Conservation (phyloP, 2,888 invertebrate species). For the Dastarcus helophoroides region DNA sequence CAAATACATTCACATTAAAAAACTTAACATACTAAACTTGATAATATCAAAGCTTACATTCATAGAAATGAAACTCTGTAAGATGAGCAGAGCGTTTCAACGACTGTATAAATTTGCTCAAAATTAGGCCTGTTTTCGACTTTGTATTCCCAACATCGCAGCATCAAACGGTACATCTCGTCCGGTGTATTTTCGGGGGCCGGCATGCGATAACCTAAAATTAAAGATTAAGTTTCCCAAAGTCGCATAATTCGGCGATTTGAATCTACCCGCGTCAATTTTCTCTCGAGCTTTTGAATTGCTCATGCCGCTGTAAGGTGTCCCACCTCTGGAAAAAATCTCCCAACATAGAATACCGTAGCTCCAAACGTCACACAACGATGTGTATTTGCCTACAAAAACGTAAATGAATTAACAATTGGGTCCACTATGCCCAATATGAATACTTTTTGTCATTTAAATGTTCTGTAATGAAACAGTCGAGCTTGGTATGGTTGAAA, state of each 20-base stretch:
- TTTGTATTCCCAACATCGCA: slow-evolving; percentile 89
- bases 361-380: slow-evolving; percentile 94
- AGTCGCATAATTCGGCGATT: background rate
- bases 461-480: no score
- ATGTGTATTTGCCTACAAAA: slow-evolving; percentile 76
- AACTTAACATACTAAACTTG: no score
- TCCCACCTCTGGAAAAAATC: slow-evolving; percentile 86
- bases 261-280: slow-evolving; percentile 75
- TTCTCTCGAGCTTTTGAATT: slow-evolving; percentile 89
- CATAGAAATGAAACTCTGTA: slow-evolving; percentile 31
- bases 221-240: slow-evolving; percentile 2
- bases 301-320: slow-evolving; percentile 87
- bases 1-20: no score
- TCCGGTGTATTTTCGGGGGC: slow-evolving; percentile 80
- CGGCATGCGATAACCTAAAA: slow-evolving; percentile 83
- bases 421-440: no score
- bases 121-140: slow-evolving; percentile 87
- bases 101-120: slow-evolving; percentile 70
- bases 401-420: no score
- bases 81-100: slow-evolving; percentile 47
- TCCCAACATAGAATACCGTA: slow-evolving; percentile 95
- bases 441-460: no score
- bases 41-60: slow-evolving; percentile 6
- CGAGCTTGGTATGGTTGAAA: no score
- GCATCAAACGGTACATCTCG: slow-evolving; percentile 82